These are phyloP conservation scores for Dicranocentrus wangi DNA, from an alignment of 2,888 invertebrate genomes.

Conservation along the genomic window DNA sequence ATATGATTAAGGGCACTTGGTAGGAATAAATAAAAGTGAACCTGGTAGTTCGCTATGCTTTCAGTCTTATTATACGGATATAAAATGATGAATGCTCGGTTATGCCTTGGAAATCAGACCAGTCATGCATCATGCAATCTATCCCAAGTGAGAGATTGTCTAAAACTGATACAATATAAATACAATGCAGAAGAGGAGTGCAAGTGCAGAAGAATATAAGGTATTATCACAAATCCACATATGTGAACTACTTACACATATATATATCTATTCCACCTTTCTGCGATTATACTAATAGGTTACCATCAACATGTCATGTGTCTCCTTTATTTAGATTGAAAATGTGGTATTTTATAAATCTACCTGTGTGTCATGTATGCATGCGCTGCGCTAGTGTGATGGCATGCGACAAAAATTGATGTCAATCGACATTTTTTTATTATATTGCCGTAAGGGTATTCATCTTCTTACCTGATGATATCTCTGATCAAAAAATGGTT, in stretches of 20 bases:
- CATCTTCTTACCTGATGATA: background rate
- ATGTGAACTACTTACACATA: too few relatives aligned
- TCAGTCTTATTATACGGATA: background rate
- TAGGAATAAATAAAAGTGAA: constrained; percentile 22
- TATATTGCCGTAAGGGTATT: background rate
- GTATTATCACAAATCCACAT: too few relatives aligned
- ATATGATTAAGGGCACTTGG: constrained; percentile 19
- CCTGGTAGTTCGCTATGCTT: too few relatives aligned
- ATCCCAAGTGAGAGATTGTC: background rate
- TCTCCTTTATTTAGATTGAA: background rate
- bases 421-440: background rate
- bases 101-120: background rate
- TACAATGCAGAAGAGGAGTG: too few relatives aligned
- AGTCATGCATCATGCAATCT: constrained; percentile 4
- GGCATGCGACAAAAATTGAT: constrained; percentile 7
- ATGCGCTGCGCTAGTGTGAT: too few relatives aligned
- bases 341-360: background rate
- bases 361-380: background rate
- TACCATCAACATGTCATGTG: too few relatives aligned
- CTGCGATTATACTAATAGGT: too few relatives aligned
- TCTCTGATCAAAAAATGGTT: constrained; percentile 8
- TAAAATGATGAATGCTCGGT: background rate
- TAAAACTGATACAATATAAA: too few relatives aligned
- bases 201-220: too few relatives aligned
- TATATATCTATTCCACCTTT: too few relatives aligned